Evolutionary conservation across 2,113 vertebrate species (phyloP).

Genomic region (Pteruthius melanotis): DNA sequence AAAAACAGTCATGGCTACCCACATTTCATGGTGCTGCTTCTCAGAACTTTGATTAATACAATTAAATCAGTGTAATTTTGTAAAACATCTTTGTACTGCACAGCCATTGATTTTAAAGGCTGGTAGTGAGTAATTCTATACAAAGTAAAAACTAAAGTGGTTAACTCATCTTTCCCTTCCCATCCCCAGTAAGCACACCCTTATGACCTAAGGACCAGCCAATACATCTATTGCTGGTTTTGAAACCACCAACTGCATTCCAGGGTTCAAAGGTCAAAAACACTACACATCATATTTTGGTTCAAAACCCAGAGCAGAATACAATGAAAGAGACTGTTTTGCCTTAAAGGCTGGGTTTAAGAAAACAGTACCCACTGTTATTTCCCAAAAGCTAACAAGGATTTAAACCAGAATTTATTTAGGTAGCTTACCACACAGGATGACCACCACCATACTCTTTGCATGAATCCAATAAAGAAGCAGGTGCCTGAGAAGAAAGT

Average conservation of each 20-base stretch:
- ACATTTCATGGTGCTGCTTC: background rate
- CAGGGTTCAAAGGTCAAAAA: background rate
- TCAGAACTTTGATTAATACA: background rate
- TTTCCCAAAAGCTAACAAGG: background rate
- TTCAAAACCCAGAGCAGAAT: background rate
- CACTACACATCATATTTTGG: background rate
- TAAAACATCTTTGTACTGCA: background rate
- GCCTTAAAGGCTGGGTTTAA: background rate
- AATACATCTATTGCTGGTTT: background rate
- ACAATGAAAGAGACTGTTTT: background rate
- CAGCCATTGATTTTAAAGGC: background rate
- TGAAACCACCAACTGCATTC: background rate
- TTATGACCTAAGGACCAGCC: background rate
- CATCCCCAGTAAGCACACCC: background rate
- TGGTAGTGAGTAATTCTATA: background rate
- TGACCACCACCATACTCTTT: slow-evolving; percentile 51
- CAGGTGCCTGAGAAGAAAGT: slow-evolving; percentile 54
- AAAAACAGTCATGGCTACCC: background rate
- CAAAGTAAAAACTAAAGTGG: background rate
- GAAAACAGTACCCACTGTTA: background rate
- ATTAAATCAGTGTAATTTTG: background rate
- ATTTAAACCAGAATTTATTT: background rate
- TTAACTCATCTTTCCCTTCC: background rate
- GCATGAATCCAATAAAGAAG: slow-evolving; percentile 15
- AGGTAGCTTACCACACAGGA: slow-evolving; percentile 61